Conservation (phyloP, 2,888 invertebrate species). For the Pristionchus entomophagus region DNA sequence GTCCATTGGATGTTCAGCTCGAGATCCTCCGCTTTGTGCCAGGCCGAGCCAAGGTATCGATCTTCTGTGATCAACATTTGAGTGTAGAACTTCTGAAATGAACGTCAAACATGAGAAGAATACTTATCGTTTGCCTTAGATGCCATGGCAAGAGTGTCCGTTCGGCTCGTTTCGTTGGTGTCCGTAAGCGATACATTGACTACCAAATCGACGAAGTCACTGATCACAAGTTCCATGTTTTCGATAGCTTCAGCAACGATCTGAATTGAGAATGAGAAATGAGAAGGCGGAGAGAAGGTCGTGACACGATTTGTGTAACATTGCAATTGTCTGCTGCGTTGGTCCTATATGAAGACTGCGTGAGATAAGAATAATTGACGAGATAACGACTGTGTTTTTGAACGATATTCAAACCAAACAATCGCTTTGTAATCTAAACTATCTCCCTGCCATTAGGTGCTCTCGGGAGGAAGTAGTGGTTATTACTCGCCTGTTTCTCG, state of each 20-base stretch:
- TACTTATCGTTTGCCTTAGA: background rate
- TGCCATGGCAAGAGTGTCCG: background rate
- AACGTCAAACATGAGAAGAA: too few species aligned
- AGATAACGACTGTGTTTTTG: too few species aligned
- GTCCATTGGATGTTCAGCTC: slow-evolving; percentile 66
- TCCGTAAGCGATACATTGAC: background rate
- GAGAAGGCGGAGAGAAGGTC: background rate
- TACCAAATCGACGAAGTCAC: background rate
- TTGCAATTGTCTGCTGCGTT: too few species aligned
- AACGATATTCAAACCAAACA: too few species aligned
- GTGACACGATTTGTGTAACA: too few species aligned
- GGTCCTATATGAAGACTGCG: too few species aligned
- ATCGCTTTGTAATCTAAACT: too few species aligned
- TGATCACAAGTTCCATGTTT: background rate
- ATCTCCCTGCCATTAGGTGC: too few species aligned
- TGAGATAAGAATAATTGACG: too few species aligned
- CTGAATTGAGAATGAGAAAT: too few species aligned
- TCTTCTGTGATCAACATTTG: slow-evolving; percentile 65
- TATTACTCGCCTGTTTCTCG: slow-evolving; percentile 51
- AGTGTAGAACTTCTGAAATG: slow-evolving; percentile 61
- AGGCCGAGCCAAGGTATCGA: slow-evolving; percentile 62
- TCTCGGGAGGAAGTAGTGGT: background rate
- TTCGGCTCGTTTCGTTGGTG: background rate
- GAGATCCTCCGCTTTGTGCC: slow-evolving; percentile 66
- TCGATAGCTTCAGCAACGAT: background rate